Conservation (phyloP, 2,113 vertebrate species). For the Sialia sialis region DNA sequence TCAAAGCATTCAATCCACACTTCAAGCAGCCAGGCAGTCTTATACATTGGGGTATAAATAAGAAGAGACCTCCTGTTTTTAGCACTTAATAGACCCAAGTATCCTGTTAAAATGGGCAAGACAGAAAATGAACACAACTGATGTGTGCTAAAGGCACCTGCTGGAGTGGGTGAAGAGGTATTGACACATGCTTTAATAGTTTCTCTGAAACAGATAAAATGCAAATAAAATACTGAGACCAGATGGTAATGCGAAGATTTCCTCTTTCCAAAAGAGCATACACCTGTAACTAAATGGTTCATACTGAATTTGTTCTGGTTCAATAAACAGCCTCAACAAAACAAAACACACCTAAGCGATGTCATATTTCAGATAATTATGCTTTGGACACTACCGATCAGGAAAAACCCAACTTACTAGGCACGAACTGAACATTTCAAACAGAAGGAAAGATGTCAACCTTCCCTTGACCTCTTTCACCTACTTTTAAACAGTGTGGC, state of each 20-base stretch:
- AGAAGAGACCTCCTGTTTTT: background rate
- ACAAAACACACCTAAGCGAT: background rate
- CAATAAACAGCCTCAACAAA: background rate
- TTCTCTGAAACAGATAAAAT: background rate
- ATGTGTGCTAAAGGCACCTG: background rate
- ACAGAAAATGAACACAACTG: background rate
- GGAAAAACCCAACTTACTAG: background rate
- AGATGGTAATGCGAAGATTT: background rate
- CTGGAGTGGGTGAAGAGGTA: background rate
- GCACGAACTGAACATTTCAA: background rate
- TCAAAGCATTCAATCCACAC: background rate
- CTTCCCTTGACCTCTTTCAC: background rate
- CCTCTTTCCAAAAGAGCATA: background rate
- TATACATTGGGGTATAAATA: background rate
- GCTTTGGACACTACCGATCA: background rate
- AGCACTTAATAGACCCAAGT: background rate
- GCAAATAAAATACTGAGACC: background rate
- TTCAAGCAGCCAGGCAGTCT: background rate
- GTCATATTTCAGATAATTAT: background rate
- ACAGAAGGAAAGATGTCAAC: background rate
- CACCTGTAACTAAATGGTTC: background rate
- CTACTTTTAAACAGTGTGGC: background rate
- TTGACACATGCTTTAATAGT: background rate
- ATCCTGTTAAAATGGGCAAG: background rate
- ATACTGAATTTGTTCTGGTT: background rate